A percentile compares a stretch with the other conserved stretches of the same genome.
These are phyloP conservation scores for Meda fulgida DNA, from an alignment of 2,797 vertebrate genomes.

Conservation along the genomic window DNA sequence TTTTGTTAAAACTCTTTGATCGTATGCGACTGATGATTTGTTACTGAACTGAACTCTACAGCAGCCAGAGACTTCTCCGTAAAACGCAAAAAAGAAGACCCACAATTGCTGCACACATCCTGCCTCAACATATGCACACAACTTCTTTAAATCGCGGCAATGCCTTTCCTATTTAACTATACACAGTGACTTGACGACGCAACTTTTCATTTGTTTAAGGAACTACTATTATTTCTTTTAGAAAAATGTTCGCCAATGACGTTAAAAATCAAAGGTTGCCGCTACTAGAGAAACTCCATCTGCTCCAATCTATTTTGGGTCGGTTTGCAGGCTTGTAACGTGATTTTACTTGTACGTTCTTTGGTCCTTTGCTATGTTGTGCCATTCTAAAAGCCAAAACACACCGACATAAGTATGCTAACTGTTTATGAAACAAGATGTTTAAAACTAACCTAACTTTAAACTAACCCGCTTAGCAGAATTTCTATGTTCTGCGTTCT, in stretches of 20 bases:
- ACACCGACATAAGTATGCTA: too few species aligned
- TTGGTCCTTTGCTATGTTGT: too few species aligned
- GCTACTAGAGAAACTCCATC: neutral
- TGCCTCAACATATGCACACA: neutral
- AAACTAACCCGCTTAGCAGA: too few species aligned
- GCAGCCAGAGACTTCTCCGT: neutral
- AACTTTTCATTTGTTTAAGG: neutral
- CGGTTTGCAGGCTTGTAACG: too few species aligned
- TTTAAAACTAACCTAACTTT: too few species aligned
- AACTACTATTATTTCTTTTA: too few species aligned
- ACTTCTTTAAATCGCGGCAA: neutral
- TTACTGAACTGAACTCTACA: constrained; percentile 14
- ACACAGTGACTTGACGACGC: too few species aligned
- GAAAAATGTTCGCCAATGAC: neutral
- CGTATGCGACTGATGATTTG: neutral
- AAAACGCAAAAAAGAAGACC: neutral
- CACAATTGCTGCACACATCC: neutral
- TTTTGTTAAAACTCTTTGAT: constrained; percentile 28
- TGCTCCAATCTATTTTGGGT: neutral
- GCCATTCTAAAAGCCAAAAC: too few species aligned
- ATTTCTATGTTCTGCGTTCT: too few species aligned
- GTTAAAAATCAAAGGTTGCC: neutral
- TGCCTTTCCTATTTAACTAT: constrained; percentile 9
- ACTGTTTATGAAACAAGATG: too few species aligned
- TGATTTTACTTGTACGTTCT: too few species aligned